Evolutionary conservation across 2,888 invertebrate species (phyloP), one percentile per base, ranked within the genome.

Genomic region (Oxystoma pomonae): DNA sequence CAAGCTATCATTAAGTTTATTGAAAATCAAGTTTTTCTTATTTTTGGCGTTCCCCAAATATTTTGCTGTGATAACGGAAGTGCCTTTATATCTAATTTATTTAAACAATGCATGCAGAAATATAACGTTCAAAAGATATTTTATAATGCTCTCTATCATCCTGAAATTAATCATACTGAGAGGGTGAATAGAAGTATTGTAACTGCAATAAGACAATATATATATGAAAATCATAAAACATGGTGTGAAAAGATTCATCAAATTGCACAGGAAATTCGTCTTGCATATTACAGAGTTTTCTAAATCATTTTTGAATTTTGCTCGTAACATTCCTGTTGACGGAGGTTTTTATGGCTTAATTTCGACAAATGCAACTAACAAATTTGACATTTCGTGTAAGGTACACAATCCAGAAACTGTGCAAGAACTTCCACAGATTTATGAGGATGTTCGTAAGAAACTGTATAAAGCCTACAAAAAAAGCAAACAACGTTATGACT

Each of bases 141-240:
- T 62, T n/a, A n/a, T n/a, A n/a, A n/a, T n/a, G n/a, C n/a, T n/a
- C n/a, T n/a, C n/a, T n/a, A n/a, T n/a, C n/a, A n/a, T n/a, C n/a
- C n/a, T n/a, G n/a, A n/a, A n/a, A n/a, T n/a, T n/a, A n/a, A n/a
- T n/a, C n/a, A n/a, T 1, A 73, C 74, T 0, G 77, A 78, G 59
- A 50, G 75, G 0, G 69, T 71, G 0, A 76, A 76, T 64, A 61
- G 71, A 57, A 72, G 71, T 0, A 68, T 77, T 0, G 68, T 72
- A 1, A 71, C 72, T 2, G 71, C 71, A n/a, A 71, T 76, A 3
- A 35, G 64, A 9, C 59, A 55, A 1, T 67, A 63, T 57, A 64
- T 65, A 52, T 60, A 65, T 53, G 63, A 64, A n/a, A 59, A 61
- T 51, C 67, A 68, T 52, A 57, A 59, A 57, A 58, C 22, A 17